Evolutionary conservation across 2,797 vertebrate genomes (phyloP), one percentile per base, ranked within the genome.

Genomic region (Gadopsis marmoratus): DNA sequence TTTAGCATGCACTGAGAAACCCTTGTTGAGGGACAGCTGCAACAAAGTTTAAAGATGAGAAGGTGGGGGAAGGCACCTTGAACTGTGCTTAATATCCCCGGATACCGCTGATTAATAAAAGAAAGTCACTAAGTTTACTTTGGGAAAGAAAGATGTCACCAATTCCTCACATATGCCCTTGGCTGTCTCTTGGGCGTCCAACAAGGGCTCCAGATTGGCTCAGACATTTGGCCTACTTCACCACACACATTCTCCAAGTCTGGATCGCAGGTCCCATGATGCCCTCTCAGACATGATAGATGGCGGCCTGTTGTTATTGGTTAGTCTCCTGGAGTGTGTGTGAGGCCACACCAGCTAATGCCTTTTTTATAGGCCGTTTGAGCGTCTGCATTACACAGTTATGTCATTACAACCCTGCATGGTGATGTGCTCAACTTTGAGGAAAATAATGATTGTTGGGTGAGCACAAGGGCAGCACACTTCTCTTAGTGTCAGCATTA

Each of bases 401-500:
- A 62, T 77, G 72, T 81, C 85, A 84, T 88, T 71, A 73, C 71
- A 48, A 51, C 26, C 51, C 74, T 37, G 74, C 47, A 14, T 51
- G 31, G 74, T 23, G 33, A 80, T 72, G 72, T 70, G 70, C 78
- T 78, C 54, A 65, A 81, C 81, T 76, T 37, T 47, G 63, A 84
- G 76, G 53, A 65, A 75, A 74, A 74, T 75, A 65, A 75, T 68
- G 78, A 73, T 70, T 72, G 77, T 37, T 75, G 74, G 78, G 51
- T 37, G 60, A 86, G 69, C 55, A 54, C 84, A 61, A 53, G 83
- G 73, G 78, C 78, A 74, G 86, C 88, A 86, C 80, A 70, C 86
- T 78, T 77, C 81, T 77, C 83, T 76, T 78, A 85, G 84, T 86
- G 86, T 85, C 79, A 47, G 83, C 85, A 86, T 82, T 81, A 83